Evolutionary conservation across 2,888 invertebrate species (phyloP).

Genomic region (Mythimna lalbum): DNA sequence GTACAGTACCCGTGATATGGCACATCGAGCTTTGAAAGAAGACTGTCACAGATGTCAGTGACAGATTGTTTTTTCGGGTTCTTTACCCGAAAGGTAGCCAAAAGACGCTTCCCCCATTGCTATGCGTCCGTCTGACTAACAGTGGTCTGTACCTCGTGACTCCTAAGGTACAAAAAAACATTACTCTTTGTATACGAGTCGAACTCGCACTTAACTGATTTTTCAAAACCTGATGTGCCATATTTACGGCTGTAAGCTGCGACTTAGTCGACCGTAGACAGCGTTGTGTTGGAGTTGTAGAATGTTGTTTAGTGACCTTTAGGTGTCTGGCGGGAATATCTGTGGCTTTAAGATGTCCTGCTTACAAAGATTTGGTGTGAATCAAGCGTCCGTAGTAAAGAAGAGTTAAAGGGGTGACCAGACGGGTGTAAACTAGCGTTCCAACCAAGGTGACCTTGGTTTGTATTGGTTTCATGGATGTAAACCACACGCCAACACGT

Average conservation of each 20-base stretch:
- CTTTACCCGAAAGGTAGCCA: too few species aligned
- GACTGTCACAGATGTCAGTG: background rate
- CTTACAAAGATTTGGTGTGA: constrained; percentile 24
- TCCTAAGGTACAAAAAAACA: too few species aligned
- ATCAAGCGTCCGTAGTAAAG: background rate
- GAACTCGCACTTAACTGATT: background rate
- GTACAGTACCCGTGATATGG: constrained; percentile 30
- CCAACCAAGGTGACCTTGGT: too few species aligned
- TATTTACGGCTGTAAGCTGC: constrained; percentile 25
- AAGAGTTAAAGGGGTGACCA: too few species aligned
- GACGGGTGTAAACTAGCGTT: too few species aligned
- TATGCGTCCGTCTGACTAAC: too few species aligned
- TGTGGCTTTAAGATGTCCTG: constrained; percentile 14
- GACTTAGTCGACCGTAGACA: constrained; percentile 45
- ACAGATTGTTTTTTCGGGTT: background rate
- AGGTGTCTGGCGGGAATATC: constrained; percentile 33
- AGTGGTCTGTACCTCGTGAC: too few species aligned
- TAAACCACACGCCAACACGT: too few species aligned
- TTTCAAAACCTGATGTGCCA: constrained; percentile 14
- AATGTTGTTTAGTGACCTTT: constrained; percentile 26
- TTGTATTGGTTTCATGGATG: too few species aligned
- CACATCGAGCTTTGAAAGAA: constrained; percentile 16
- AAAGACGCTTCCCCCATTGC: too few species aligned
- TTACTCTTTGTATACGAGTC: background rate
- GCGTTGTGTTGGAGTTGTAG: constrained; percentile 43